phyloP scores from a whole-genome alignment of 53 echinoderm and acorn worm genomes.

The Astropecten irregularis region DNA sequence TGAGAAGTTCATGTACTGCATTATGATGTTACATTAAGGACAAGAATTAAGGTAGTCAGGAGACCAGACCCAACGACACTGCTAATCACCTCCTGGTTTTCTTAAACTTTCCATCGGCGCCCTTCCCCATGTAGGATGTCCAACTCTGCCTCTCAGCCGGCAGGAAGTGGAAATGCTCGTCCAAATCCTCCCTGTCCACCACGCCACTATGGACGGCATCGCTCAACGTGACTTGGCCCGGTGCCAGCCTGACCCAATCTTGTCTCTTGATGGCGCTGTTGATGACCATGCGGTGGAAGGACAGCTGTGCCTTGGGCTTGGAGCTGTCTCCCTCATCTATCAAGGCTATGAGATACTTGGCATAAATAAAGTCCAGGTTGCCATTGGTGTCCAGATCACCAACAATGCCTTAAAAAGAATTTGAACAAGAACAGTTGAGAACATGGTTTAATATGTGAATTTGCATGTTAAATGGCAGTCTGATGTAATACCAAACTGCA shows the following conservation, averaged over 20 bases:
- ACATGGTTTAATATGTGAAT: no score
- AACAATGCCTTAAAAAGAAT: slow-evolving; percentile 23
- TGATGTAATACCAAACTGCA: no score
- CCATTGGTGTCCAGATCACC: slow-evolving; percentile 47
- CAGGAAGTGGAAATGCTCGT: slow-evolving; percentile 24
- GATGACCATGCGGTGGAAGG: slow-evolving; percentile 8
- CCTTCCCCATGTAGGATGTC: slow-evolving; percentile 51
- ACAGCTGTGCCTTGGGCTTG: background rate
- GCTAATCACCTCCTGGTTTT: slow-evolving; percentile 5
- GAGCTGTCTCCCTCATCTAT: background rate
- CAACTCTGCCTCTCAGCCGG: slow-evolving; percentile 41
- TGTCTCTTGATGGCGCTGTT: slow-evolving; percentile 37
- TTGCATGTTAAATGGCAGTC: no score
- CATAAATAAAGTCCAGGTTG: slow-evolving; percentile 42
- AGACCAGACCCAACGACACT: no score
- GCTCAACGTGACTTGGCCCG: background rate
- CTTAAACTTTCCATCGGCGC: slow-evolving; percentile 28
- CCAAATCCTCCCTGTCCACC: background rate
- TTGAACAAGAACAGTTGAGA: no score
- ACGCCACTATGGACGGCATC: background rate
- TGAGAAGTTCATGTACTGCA: no score
- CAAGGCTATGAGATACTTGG: background rate
- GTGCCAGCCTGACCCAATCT: slow-evolving; percentile 20
- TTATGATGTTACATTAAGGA: no score
- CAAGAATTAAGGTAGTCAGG: no score